Percentiles rank a stretch among this genome's conserved stretches.
Conservation (phyloP, 92 coral and sea anemone genomes). For the Parazoanthus darwini region DNA sequence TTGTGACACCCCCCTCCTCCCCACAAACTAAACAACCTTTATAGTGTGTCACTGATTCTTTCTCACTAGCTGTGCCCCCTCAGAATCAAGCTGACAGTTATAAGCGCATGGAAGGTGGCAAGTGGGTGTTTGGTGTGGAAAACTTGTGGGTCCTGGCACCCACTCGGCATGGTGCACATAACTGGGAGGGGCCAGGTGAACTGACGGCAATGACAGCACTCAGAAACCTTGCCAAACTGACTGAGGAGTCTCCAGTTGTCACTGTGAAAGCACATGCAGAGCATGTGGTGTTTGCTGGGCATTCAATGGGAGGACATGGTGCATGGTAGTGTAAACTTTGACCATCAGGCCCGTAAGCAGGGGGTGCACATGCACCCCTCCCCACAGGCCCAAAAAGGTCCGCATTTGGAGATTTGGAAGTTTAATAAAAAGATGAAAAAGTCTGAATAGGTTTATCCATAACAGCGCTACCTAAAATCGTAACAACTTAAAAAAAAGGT, state of each 20-base stretch:
- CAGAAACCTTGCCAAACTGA: slow-evolving; percentile 62
- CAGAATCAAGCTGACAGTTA: slow-evolving; percentile 99
- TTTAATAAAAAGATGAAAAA: too few species aligned
- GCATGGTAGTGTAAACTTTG: slow-evolving; percentile 73
- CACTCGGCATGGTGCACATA: slow-evolving; percentile 98
- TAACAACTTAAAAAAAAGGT: too few species aligned
- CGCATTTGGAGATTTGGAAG: too few species aligned
- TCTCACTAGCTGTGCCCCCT: slow-evolving; percentile 78
- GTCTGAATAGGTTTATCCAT: too few species aligned
- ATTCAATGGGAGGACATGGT: slow-evolving; percentile 99
- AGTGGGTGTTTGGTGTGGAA: slow-evolving; percentile 96
- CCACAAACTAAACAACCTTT: too few species aligned
- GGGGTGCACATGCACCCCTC: too few species aligned
- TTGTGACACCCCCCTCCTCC: too few species aligned
- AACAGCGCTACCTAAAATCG: too few species aligned
- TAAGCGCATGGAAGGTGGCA: slow-evolving; percentile 86
- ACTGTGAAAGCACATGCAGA: slow-evolving; percentile 71
- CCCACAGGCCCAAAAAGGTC: too few species aligned
- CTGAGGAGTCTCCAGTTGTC: slow-evolving; percentile 68
- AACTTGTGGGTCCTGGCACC: slow-evolving; percentile 95
- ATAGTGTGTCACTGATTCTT: background rate
- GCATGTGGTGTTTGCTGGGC: slow-evolving; percentile 90
- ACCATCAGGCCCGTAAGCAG: too few species aligned
- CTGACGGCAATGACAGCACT: slow-evolving; percentile 95
- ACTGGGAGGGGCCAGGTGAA: slow-evolving; percentile 99